Base-by-base conservation (phyloP, 1,140 invertebrate species). In the Magallana gigas region DNA sequence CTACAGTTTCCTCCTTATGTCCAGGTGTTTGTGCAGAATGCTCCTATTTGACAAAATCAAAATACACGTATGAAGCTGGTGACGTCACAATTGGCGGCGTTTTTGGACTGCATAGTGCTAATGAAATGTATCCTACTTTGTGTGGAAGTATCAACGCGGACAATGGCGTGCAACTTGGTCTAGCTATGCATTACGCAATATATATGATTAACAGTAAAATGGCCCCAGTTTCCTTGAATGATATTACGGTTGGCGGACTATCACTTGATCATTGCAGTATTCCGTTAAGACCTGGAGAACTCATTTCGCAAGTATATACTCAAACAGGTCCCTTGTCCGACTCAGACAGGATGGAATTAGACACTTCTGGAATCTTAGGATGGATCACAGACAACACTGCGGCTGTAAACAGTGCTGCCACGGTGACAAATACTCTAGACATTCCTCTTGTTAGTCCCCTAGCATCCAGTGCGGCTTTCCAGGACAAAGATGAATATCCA, bases 151-250 rank as follows among this genome's bases (percentile, higher is more conserved):
- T 92, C 57, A 97, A 97, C 11, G 96, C 88, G 23, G 82, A 68
- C 2, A 90, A 93, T 87, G 94, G 93, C 0, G 90, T 97, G 6
- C 94, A 98, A 93, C 96, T 97, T 18, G 94, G 97, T 29, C 97
- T 97, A 93, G 97, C 97, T 1, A 97, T 97, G 96, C 94, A 97
- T 0, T 98, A 96, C 94, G 97, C 97, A 4, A 93, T 98, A 4
- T 96, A 97, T 90, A 94, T 95, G 64, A 97, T 98, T 85, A 98
- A 97, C 92, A 94, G 36, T 56, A 90, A 88, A 18, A 83, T 59
- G n/a, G 88, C 90, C 16, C 92, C 92, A 9, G 91, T 94, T 12
- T 57, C 64, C 48, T 81, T 94, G 59, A 91, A 91, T 81, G 88
- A 89, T 85, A 86, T 94, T 18, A 90, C 84, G 6, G 71, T 94